Evolutionary conservation across 1,140 invertebrate species (phyloP).

Genomic region (Mylabris phalerata): DNA sequence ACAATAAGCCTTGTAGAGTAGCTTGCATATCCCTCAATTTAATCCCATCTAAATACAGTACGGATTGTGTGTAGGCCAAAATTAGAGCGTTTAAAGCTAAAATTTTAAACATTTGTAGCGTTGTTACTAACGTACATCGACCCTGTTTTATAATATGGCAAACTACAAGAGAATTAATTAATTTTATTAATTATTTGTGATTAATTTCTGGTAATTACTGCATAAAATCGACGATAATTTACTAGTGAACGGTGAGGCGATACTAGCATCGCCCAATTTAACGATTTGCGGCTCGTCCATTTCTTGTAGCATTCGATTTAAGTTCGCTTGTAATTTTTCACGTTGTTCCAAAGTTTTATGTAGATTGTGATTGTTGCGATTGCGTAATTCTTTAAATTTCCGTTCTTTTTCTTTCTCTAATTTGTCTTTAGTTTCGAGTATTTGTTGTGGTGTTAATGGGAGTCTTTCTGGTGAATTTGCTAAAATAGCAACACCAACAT

Average conservation of each 20-base stretch:
- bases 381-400: too few species aligned
- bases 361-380: too few species aligned
- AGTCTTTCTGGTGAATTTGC: constrained; percentile 71
- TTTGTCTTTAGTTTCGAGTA: constrained; percentile 26
- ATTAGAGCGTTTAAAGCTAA: constrained; percentile 97
- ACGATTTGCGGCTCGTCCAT: constrained; percentile 88
- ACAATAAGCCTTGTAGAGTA: constrained; percentile 87
- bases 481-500: constrained; percentile 71
- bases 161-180: constrained; percentile 53
- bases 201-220: constrained; percentile 56
- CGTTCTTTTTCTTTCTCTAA: constrained; percentile 25
- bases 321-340: constrained; percentile 46
- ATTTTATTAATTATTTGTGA: too few species aligned
- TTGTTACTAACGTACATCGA: constrained; percentile 96
- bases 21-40: constrained; percentile 98
- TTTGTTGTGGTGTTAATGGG: constrained; percentile 13
- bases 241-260: constrained; percentile 98
- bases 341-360: constrained; percentile 28
- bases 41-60: constrained; percentile 95
- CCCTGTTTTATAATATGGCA: constrained; percentile 99
- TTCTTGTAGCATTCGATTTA: constrained; percentile 80
- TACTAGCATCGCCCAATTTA: constrained; percentile 95
- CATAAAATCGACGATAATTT: constrained; percentile 95
- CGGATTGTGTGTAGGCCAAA: constrained; percentile 96
- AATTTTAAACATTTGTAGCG: constrained; percentile 99